phyloP scores from a whole-genome alignment of 2,888 invertebrate species.

The Eurytoma californica region DNA sequence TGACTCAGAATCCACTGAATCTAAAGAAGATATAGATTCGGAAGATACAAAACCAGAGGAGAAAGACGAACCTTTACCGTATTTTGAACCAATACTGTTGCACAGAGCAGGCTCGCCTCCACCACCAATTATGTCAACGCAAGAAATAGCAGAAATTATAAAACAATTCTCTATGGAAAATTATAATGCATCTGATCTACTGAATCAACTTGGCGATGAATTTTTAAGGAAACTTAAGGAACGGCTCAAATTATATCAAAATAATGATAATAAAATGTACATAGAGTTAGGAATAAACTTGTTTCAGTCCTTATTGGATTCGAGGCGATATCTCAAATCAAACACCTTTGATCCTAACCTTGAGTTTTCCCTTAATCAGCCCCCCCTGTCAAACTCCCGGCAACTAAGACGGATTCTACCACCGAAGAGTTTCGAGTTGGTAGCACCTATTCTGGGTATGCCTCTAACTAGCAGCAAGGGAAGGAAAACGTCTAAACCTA shows the following conservation, averaged over 20 bases:
- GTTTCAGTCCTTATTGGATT: slow-evolving; percentile 66
- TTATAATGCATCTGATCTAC: slow-evolving; percentile 45
- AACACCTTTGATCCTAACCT: slow-evolving; percentile 62
- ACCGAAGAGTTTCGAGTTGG: slow-evolving; percentile 63
- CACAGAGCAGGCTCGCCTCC: slow-evolving; percentile 37
- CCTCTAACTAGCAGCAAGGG: slow-evolving; percentile 30
- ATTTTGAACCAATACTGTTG: slow-evolving; percentile 19
- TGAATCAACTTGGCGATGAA: slow-evolving; percentile 61
- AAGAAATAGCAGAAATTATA: slow-evolving; percentile 28
- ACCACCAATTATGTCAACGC: slow-evolving; percentile 24
- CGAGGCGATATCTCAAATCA: slow-evolving; percentile 65
- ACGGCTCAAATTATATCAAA: slow-evolving; percentile 15
- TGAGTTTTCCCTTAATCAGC: slow-evolving; percentile 66
- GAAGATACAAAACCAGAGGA: not conserved
- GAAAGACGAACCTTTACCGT: slow-evolving; percentile 15
- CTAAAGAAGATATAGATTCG: not conserved
- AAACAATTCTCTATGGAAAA: slow-evolving; percentile 3
- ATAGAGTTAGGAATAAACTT: slow-evolving; percentile 62
- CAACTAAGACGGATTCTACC: slow-evolving; percentile 65
- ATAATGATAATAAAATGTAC: slow-evolving; percentile 36
- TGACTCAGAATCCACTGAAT: slow-evolving; percentile 6
- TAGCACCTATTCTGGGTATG: slow-evolving; percentile 68
- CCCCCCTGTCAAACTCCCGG: slow-evolving; percentile 62
- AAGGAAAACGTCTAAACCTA: too few species aligned
- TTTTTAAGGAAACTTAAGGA: slow-evolving; percentile 58